Percentiles rank a stretch among this genome's conserved stretches.
Conservation (phyloP, 2,113 vertebrate species). For the Melanerpes formicivorus region DNA sequence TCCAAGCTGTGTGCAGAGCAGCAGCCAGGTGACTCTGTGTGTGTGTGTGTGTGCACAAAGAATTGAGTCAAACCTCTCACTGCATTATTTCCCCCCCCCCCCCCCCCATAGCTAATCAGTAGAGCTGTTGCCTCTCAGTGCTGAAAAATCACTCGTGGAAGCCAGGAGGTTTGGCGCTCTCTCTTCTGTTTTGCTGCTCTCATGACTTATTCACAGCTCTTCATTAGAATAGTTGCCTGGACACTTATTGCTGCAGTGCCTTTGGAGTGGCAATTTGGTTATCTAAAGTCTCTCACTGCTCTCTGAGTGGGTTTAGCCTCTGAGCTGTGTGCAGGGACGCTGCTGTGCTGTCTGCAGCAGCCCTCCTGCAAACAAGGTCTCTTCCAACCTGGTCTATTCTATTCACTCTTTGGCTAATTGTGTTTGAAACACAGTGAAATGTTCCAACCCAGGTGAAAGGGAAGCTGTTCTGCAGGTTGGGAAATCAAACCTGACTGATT, state of each 20-base stretch:
- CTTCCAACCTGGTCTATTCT: no score
- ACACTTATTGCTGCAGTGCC: neutral
- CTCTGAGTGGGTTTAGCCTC: neutral
- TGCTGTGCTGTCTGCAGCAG: neutral
- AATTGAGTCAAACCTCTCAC: neutral
- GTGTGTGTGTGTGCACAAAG: neutral
- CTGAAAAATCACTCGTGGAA: neutral
- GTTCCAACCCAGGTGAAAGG: no score
- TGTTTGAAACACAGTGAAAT: neutral
- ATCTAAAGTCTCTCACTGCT: neutral
- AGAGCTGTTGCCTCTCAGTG: neutral
- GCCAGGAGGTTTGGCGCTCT: neutral
- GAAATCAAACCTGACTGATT: no score
- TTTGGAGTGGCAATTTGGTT: constrained; percentile 4
- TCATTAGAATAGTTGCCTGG: neutral
- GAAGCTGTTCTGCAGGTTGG: no score
- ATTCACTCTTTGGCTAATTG: neutral
- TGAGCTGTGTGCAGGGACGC: neutral
- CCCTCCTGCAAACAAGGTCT: neutral
- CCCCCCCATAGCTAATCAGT: no score
- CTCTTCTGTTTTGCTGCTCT: neutral
- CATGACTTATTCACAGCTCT: neutral
- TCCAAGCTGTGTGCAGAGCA: neutral
- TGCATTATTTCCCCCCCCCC: neutral
- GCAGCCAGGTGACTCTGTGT: neutral